Base-by-base conservation (phyloP, 2,797 vertebrate genomes). In the Danio kyathit region DNA sequence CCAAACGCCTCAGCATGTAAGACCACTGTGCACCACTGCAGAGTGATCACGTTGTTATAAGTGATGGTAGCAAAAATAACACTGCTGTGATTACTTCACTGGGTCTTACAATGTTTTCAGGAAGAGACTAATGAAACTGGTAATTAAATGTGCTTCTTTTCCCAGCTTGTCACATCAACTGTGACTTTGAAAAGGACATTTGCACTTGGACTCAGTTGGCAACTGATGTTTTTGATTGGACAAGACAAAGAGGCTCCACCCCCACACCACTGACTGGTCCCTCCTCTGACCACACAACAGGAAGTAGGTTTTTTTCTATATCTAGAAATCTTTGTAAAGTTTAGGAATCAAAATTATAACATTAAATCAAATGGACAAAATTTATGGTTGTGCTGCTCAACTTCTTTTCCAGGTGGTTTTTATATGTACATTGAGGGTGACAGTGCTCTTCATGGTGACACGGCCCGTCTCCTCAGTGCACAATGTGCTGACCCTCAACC, bases 141-240 rank as follows among this genome's bases (percentile, higher is more conserved):
- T 29, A 29, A 29, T 29, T 1, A 4, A 51, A 11, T 16, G 0
- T 10, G 0, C 13, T 40, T 70, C 0, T 40, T 17, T 49, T 6
- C 41, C 52, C 59, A 93, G 92, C 74, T 43, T 94, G 88, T 71
- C 38, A 74, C 2, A 13, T 93, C 3, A 38, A 87, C 80, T 93
- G 92, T 83, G 77, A 90, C 82, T 93, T 93, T 87, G 91, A 92
- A 12, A 64, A 61, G 5, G 83, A 88, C 67, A 59, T 93, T 9
- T 94, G 92, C 79, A 43, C 83, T 10, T 95, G 94, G 94, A 87
- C 17, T 69, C 93, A 94, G 82, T 86, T 88, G 82, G 7, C 82
- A 0, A 92, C 91, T 2, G 93, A 94, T 81, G 89, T 84, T 74
- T 93, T 94, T 89, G 91, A 95, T 78, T 94, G 94, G 94, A 92